A percentile compares a stretch with the other conserved stretches of the same genome.
These are phyloP conservation scores for Drosophila sp. DNA, from an alignment of 1,140 invertebrate genomes.

Conservation along the genomic window DNA sequence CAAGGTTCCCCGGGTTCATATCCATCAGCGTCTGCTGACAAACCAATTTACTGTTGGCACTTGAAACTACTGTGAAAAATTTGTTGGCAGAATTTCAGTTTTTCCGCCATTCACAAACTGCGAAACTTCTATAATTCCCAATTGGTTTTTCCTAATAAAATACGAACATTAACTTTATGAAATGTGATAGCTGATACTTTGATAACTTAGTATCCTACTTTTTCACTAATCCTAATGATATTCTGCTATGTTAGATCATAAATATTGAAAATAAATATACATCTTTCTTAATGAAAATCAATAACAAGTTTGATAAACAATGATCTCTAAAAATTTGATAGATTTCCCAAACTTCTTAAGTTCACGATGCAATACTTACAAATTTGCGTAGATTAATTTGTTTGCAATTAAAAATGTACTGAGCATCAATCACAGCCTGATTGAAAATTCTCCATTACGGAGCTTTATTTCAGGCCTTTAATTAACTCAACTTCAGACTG, in stretches of 20 bases:
- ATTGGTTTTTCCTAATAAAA: neutral
- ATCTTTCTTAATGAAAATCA: too few relatives aligned
- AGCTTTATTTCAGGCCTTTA: neutral
- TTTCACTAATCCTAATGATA: too few relatives aligned
- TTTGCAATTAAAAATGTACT: neutral
- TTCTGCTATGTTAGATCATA: too few relatives aligned
- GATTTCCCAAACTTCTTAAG: too few relatives aligned
- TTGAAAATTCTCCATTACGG: neutral
- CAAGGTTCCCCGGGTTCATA: conserved; percentile 21
- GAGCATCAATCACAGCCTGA: conserved; percentile 6
- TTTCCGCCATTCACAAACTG: neutral
- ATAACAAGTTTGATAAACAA: too few relatives aligned
- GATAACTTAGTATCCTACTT: neutral
- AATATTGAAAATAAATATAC: too few relatives aligned
- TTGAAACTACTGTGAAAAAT: conserved; percentile 11
- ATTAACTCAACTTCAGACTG: conserved; percentile 7
- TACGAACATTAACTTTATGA: neutral
- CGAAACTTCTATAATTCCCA: neutral
- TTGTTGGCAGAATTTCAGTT: neutral
- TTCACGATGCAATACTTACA: too few relatives aligned
- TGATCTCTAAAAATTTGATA: too few relatives aligned
- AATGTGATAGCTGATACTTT: neutral
- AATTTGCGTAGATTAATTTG: too few relatives aligned
- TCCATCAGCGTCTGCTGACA: conserved; percentile 24
- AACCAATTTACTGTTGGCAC: conserved; percentile 22